Conservation (phyloP, 2,888 invertebrate genomes). For the Protophormia terraenovae region DNA sequence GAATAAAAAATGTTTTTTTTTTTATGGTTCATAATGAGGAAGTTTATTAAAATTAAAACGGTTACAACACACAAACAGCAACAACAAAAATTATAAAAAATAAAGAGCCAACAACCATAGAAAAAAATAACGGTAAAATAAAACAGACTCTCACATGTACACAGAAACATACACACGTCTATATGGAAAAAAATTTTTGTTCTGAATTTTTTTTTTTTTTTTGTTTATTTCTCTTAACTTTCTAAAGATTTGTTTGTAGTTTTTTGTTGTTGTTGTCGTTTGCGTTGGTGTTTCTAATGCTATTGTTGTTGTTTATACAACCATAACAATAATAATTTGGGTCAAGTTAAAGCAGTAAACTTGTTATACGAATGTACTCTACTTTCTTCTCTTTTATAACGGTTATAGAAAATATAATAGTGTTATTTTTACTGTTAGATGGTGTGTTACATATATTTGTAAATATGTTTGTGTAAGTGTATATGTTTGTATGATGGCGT, state of each 20-base stretch:
- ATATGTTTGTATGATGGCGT: not conserved
- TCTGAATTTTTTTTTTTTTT: not conserved
- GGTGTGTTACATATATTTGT: not conserved
- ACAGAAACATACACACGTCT: not conserved
- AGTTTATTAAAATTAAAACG: constrained; percentile 65
- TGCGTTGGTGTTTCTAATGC: not conserved
- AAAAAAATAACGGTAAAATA: constrained; percentile 3
- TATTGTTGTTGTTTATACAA: constrained; percentile 27
- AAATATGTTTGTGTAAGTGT: not conserved
- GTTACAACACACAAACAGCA: constrained; percentile 28
- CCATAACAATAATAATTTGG: constrained; percentile 65
- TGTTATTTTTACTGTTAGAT: not conserved
- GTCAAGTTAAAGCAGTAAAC: constrained; percentile 71
- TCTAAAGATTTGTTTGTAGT: not conserved
- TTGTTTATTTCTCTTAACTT: not conserved
- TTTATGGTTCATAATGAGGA: constrained; percentile 53
- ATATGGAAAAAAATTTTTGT: not conserved
- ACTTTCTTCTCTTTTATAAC: no score
- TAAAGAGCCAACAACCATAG: not conserved
- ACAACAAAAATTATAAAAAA: not conserved
- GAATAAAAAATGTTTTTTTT: constrained; percentile 11
- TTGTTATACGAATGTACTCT: constrained; percentile 29
- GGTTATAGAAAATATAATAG: not conserved
- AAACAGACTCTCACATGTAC: not conserved
- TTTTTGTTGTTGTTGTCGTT: not conserved